Conservation (phyloP, 2,888 invertebrate species). For the Ophioninae sp. region DNA sequence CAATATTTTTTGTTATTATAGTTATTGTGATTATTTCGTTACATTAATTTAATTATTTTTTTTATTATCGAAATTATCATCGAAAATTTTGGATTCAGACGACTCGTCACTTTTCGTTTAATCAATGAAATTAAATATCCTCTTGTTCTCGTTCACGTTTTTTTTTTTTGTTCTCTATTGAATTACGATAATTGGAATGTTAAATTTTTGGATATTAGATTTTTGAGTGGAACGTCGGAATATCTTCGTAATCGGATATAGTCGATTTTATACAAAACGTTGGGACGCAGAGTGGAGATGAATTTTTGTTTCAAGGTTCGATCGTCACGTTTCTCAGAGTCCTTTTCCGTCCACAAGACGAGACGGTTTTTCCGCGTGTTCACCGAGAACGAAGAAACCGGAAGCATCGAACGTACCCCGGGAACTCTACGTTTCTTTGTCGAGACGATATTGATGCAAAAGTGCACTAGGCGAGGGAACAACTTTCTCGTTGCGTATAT, state of each 20-base stretch:
- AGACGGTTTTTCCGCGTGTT: conserved; percentile 15
- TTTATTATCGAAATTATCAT: too few species aligned
- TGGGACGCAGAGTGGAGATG: conserved; percentile 19
- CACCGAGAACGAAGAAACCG: neutral
- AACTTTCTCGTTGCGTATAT: conserved; percentile 18
- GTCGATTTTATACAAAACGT: conserved; percentile 15
- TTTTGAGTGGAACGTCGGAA: neutral
- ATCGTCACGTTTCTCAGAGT: neutral
- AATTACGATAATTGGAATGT: too few species aligned
- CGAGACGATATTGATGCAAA: conserved; percentile 41
- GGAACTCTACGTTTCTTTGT: conserved; percentile 17
- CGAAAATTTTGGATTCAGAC: too few species aligned
- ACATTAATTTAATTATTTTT: too few species aligned
- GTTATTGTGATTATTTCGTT: too few species aligned
- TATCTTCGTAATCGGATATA: conserved; percentile 16
- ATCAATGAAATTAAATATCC: too few species aligned
- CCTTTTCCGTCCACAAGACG: conserved; percentile 42
- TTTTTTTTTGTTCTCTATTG: too few species aligned
- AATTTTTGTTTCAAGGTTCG: conserved; percentile 10
- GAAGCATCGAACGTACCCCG: conserved; percentile 10
- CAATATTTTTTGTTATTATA: too few species aligned
- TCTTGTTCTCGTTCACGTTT: too few species aligned
- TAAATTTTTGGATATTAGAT: too few species aligned
- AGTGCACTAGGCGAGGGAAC: conserved; percentile 24
- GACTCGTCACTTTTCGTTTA: too few species aligned